Base-by-base conservation (phyloP, 1,140 invertebrate species). In the Aphaenogaster floridana region DNA sequence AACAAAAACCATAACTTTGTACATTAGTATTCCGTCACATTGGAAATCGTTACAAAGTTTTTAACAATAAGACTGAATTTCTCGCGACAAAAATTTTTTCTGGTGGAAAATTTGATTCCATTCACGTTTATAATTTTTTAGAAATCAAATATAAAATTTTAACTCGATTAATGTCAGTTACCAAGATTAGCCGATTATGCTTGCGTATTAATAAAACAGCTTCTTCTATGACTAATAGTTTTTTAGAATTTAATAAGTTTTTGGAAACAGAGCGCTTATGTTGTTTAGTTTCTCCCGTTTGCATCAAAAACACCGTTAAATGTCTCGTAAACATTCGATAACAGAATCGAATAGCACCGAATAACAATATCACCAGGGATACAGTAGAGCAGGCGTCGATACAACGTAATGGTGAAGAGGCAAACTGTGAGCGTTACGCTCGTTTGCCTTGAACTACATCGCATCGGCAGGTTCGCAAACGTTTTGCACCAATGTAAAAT, bases 401-500 rank as follows among this genome's bases (percentile, higher is more conserved):
- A 36, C 42, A 84, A 74, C 69, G 50, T 42, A 71, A 74, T 74
- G 34, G 64, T 71, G 77, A 86, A 86, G 77, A 81, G 76, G 52
- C 61, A 78, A 86, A 86, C 64, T 45, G 45, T 28, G 76, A 59
- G 69, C 52, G 42, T 81, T 87, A 36, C 74, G 52, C 36, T 63
- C 42, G 45, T 61, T 72, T 83, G 52, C 34, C 86, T 39, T 57
- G 61, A 69, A 34, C 28, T 79, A 74, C 57, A 54, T 79, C 57
- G 48, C 45, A n/a, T 45, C 36, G 57, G 54, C 36, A 59, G 86
- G 21, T 45, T 64, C 69, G 76, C 77, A 79, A 86, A 78, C 69
- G 76, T 21, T 54, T 64, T 34, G 54, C 64, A 66, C 72, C 79
- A 84, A 85, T 88, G 86, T 84, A 86, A 93, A 93, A 93, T 93